phyloP scores from a whole-genome alignment of 2,888 invertebrate species.

The Lymantria dispar region DNA sequence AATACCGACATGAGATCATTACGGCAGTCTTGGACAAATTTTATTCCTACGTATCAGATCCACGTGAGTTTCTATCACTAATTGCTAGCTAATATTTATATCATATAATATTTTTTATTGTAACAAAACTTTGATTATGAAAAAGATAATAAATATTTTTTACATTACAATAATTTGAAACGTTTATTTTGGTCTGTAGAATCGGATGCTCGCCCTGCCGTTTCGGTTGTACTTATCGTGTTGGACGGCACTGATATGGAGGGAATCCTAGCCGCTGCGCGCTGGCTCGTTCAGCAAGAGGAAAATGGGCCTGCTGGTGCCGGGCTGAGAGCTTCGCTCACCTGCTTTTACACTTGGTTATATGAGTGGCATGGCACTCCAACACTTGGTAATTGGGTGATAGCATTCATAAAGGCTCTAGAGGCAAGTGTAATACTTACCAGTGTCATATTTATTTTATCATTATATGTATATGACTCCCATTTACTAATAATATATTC shows the following conservation, averaged over 20 bases:
- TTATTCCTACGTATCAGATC: constrained; percentile 83
- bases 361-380: constrained; percentile 84
- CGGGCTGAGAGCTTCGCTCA: constrained; percentile 84
- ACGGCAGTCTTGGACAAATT: constrained; percentile 82
- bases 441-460: neutral
- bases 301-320: constrained; percentile 68
- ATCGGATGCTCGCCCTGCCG: constrained; percentile 80
- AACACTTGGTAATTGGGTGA: constrained; percentile 85
- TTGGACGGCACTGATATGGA: constrained; percentile 68
- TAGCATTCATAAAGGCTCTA: constrained; percentile 85
- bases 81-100: neutral
- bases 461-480: neutral
- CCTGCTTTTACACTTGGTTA: constrained; percentile 87
- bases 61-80: constrained; percentile 54
- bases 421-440: constrained; percentile 54
- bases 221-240: constrained; percentile 83
- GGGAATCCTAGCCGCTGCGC: constrained; percentile 50
- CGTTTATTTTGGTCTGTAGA: constrained; percentile 37
- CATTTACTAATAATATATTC: neutral
- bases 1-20: constrained; percentile 72
- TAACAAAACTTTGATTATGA: neutral
- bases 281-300: constrained; percentile 66
- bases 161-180: neutral
- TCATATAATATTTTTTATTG: neutral
- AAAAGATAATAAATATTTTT: no score